phyloP scores from a whole-genome alignment of 1,140 invertebrate genomes.

The Pristionchus pacificus region DNA sequence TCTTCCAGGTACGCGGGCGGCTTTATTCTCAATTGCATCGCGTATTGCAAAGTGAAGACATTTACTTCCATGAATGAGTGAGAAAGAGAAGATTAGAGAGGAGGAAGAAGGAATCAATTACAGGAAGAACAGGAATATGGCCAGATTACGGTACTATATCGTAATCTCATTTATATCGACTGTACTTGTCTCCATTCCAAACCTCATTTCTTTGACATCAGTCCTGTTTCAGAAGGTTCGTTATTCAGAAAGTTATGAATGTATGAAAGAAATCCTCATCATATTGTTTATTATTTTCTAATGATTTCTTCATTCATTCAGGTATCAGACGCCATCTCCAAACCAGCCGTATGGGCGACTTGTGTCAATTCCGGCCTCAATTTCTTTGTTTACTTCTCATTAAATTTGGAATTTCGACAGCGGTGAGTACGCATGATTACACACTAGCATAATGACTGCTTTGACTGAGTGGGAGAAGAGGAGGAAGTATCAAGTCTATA shows the following conservation, averaged over 20 bases:
- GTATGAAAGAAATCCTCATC: not conserved
- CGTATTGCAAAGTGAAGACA: not conserved
- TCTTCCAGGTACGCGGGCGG: not conserved
- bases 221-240: not conserved
- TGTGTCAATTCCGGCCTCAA: constrained; percentile 32
- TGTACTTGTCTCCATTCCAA: constrained; percentile 26
- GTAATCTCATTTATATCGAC: constrained; percentile 29
- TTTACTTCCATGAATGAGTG: not conserved
- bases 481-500: too few species aligned
- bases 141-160: constrained; percentile 18
- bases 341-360: constrained; percentile 17
- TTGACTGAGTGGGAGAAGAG: too few species aligned
- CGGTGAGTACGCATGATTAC: too few species aligned
- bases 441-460: too few species aligned
- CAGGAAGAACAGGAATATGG: not conserved
- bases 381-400: constrained; percentile 24
- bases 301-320: constrained; percentile 5
- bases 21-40: not conserved
- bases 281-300: not conserved
- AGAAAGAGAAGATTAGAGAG: not conserved
- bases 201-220: constrained; percentile 18
- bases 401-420: constrained; percentile 25
- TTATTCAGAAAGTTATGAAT: too few species aligned
- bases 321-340: constrained; percentile 18
- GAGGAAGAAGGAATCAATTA: not conserved